phyloP scores from a whole-genome alignment of 2,888 invertebrate genomes.

The Bedellia somnulentella region DNA sequence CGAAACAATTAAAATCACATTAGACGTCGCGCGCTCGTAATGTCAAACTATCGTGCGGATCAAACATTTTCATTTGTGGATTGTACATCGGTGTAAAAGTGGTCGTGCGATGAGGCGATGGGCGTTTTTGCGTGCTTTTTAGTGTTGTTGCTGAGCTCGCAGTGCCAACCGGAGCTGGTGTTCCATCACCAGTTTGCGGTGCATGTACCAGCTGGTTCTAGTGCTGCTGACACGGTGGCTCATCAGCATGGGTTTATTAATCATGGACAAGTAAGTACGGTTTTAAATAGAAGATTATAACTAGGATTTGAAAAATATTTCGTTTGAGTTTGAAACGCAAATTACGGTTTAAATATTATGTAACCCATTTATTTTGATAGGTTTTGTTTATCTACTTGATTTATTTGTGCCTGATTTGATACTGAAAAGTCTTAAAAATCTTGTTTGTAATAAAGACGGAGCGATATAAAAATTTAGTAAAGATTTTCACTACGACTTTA shows the following conservation, averaged over 20 bases:
- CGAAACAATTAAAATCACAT: slow-evolving; percentile 16
- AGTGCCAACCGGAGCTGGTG: slow-evolving; percentile 32
- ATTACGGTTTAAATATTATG: too few species aligned
- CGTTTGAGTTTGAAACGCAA: too few species aligned
- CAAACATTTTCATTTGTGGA: slow-evolving; percentile 1
- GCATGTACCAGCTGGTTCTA: slow-evolving; percentile 32
- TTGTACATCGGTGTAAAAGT: slow-evolving; percentile 16
- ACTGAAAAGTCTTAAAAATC: too few species aligned
- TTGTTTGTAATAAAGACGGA: too few species aligned
- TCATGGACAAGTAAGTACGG: slow-evolving; percentile 49
- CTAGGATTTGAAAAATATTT: too few species aligned
- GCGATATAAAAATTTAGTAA: too few species aligned
- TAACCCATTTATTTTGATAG: too few species aligned
- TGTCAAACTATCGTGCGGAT: background rate
- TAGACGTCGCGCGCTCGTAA: slow-evolving; percentile 6
- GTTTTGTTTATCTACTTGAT: too few species aligned
- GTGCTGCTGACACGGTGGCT: slow-evolving; percentile 36
- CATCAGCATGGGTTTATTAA: slow-evolving; percentile 48
- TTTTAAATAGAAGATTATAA: too few species aligned
- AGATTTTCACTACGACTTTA: too few species aligned
- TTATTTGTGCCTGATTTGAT: too few species aligned
- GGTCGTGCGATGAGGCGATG: slow-evolving; percentile 48
- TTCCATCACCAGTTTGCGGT: slow-evolving; percentile 50
- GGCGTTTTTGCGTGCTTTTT: slow-evolving; percentile 29
- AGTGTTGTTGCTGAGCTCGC: slow-evolving; percentile 42